phyloP scores from a whole-genome alignment of 1,140 invertebrate species.

The Phymastichus coffea region DNA sequence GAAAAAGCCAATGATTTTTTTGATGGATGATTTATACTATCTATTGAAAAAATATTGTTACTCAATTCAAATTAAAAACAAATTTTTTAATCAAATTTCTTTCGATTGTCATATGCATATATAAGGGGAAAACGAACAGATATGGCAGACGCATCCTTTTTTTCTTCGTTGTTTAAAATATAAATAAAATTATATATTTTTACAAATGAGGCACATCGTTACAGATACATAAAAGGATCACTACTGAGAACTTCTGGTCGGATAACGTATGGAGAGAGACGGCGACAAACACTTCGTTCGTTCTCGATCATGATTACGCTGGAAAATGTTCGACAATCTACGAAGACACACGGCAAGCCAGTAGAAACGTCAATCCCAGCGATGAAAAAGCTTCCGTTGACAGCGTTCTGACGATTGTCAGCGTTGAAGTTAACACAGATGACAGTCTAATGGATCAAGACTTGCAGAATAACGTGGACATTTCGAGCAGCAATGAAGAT shows the following conservation, averaged over 20 bases:
- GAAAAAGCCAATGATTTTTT: not conserved
- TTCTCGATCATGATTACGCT: not conserved
- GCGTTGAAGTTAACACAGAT: too few relatives aligned
- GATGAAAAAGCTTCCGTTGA: not conserved
- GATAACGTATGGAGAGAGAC: constrained; percentile 3
- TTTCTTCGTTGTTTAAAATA: too few relatives aligned
- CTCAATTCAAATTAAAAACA: not conserved
- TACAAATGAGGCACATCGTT: constrained; percentile 2
- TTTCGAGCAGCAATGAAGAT: not conserved
- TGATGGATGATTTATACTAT: too few relatives aligned
- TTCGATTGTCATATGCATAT: not conserved
- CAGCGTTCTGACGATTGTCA: not conserved
- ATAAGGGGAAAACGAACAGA: not conserved
- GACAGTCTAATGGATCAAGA: too few relatives aligned
- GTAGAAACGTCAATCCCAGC: not conserved
- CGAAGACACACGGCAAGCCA: not conserved
- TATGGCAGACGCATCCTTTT: not conserved
- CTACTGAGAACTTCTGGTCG: constrained; percentile 3
- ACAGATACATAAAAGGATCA: not conserved
- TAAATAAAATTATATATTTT: not conserved
- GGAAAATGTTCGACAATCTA: too few relatives aligned
- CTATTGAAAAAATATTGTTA: too few relatives aligned
- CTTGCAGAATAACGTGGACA: not conserved
- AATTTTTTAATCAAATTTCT: not conserved
- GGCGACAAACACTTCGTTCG: not conserved